These are phyloP conservation scores for Dryobates pubescens DNA, from an alignment of 2,797 vertebrate genomes.

Conservation along the genomic window DNA sequence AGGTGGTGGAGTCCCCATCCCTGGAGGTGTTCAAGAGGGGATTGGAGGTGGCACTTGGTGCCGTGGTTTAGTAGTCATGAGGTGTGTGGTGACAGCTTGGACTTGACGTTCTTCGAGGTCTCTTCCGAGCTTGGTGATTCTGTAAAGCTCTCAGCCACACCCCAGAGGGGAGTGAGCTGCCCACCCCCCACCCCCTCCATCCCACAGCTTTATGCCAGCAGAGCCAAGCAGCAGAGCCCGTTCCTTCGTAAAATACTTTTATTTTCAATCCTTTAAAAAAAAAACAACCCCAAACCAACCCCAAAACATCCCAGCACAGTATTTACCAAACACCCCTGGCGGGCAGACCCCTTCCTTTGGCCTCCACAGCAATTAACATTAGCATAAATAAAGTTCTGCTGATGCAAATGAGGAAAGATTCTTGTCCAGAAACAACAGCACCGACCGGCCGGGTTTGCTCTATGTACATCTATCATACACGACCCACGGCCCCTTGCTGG, in stretches of 20 bases:
- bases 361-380: conserved; percentile 65
- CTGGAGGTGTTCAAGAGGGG: too few relatives aligned
- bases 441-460: neutral
- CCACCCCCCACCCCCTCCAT: neutral
- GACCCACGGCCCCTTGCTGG: neutral
- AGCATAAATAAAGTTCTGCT: conserved; percentile 72
- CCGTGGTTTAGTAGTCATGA: too few relatives aligned
- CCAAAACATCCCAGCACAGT: neutral
- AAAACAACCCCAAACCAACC: too few relatives aligned
- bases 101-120: too few relatives aligned
- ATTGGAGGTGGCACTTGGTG: too few relatives aligned
- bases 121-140: too few relatives aligned
- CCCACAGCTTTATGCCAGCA: neutral
- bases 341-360: neutral
- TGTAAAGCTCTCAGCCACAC: neutral
- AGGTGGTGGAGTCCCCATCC: too few relatives aligned
- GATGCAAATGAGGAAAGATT: neutral
- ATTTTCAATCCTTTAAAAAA: conserved; percentile 65
- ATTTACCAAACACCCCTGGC: neutral
- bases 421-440: neutral
- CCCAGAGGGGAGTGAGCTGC: neutral
- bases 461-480: conserved; percentile 56
- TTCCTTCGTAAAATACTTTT: conserved; percentile 17
- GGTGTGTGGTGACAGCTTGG: too few relatives aligned
- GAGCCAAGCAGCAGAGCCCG: neutral